Conservation (phyloP, 2,888 invertebrate species). For the Selenia dentaria region DNA sequence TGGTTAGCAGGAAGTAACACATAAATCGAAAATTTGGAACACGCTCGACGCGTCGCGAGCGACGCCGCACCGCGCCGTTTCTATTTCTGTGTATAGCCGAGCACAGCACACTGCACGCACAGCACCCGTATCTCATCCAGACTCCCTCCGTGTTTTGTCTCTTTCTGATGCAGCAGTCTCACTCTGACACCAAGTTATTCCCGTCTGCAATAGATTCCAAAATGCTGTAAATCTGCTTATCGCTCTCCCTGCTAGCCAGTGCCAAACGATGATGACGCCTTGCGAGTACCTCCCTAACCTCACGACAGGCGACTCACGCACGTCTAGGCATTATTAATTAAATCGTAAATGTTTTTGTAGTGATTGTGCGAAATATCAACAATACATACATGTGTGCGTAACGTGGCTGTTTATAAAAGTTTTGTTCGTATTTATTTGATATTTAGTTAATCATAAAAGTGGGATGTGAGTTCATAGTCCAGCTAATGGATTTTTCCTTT, state of each 20-base stretch:
- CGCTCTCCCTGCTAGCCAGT: slow-evolving; percentile 36
- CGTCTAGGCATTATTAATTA: slow-evolving; percentile 57
- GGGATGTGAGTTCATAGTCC: slow-evolving; percentile 12
- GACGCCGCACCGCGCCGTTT: slow-evolving; percentile 59
- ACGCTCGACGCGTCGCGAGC: slow-evolving; percentile 50
- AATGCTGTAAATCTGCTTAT: slow-evolving; percentile 22
- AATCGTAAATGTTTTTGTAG: slow-evolving; percentile 45
- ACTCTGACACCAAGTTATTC: slow-evolving; percentile 31
- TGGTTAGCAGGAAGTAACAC: slow-evolving; percentile 60
- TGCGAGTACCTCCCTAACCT: slow-evolving; percentile 60
- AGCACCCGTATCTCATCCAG: slow-evolving; percentile 62
- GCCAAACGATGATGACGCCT: slow-evolving; percentile 24
- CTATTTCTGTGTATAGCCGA: slow-evolving; percentile 62
- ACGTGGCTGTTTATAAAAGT: too few relatives aligned
- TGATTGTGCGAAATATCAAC: slow-evolving; percentile 44
- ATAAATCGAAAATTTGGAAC: slow-evolving; percentile 71
- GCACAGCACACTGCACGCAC: too few relatives aligned
- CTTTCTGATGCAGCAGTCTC: slow-evolving; percentile 34
- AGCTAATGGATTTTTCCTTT: slow-evolving; percentile 8
- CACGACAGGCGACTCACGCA: slow-evolving; percentile 46
- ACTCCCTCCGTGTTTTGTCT: slow-evolving; percentile 36
- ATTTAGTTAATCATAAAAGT: neutral
- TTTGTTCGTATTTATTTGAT: too few relatives aligned
- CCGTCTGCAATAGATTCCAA: slow-evolving; percentile 27
- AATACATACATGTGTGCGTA: slow-evolving; percentile 17